Conservation (phyloP, 2,888 invertebrate species). For the Volucella inanis region DNA sequence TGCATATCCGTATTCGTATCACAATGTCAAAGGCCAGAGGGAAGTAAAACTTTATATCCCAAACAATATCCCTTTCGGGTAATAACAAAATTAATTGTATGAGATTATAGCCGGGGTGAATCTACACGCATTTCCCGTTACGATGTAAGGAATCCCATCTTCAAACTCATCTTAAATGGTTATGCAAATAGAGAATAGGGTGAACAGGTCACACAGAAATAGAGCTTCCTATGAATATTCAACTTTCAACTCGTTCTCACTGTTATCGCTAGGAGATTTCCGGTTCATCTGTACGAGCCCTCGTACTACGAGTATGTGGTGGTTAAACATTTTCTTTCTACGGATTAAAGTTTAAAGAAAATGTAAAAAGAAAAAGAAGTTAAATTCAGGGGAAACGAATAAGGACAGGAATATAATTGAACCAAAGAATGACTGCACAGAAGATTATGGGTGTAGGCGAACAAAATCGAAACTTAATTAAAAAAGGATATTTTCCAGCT, state of each 20-base stretch:
- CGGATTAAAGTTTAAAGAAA: slow-evolving; percentile 40
- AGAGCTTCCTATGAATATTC: slow-evolving; percentile 65
- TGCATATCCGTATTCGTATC: no score
- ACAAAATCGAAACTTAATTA: slow-evolving; percentile 51
- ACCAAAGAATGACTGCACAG: slow-evolving; percentile 21
- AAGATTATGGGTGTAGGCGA: slow-evolving; percentile 5
- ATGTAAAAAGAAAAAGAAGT: slow-evolving; percentile 18
- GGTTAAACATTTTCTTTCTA: not conserved
- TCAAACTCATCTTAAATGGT: slow-evolving; percentile 42
- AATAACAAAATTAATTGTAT: slow-evolving; percentile 68
- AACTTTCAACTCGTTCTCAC: slow-evolving; percentile 66
- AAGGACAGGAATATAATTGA: slow-evolving; percentile 34
- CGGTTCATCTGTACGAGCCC: slow-evolving; percentile 27
- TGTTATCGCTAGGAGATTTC: slow-evolving; percentile 55
- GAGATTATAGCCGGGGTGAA: slow-evolving; percentile 46
- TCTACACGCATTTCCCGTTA: slow-evolving; percentile 1
- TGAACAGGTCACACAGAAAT: slow-evolving; percentile 58
- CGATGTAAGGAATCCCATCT: slow-evolving; percentile 11
- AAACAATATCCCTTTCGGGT: slow-evolving; percentile 58
- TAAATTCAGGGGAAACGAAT: not conserved
- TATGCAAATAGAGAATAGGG: slow-evolving; percentile 61
- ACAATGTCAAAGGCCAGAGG: slow-evolving; percentile 48
- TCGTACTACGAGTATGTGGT: slow-evolving; percentile 3
- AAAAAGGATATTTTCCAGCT: slow-evolving; percentile 60
- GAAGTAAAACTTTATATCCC: slow-evolving; percentile 46